Evolutionary conservation across 2,113 vertebrate genomes (phyloP), one percentile per base, ranked within the genome.

Genomic region (Nipponia nippon): DNA sequence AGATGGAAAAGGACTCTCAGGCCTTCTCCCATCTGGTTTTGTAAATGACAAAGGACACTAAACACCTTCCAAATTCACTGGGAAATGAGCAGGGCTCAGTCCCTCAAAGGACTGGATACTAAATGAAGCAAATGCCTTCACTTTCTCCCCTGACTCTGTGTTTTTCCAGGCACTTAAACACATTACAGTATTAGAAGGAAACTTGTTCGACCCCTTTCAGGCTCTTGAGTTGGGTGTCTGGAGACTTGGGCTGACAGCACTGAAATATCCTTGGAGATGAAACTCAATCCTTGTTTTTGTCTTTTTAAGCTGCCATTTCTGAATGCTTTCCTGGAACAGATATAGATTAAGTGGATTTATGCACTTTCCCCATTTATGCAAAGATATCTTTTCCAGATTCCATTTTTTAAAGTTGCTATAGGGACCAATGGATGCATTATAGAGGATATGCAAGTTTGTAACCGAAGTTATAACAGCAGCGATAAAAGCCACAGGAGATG

Each of bases 151-250:
- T 20, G 83, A 50, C 86, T 97, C 71, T 34, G 40, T 70, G 88
- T 80, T 97, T 97, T 97, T 96, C 90, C 96, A 95, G 94, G 73
- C 86, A 81, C 90, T 97, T 95, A 94, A 96, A 75, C 94, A 90
- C 79, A 86, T 97, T 93, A 97, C 42, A 16, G 72, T 93, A 95
- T 97, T 92, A 95, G 88, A 75, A 90, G 90, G 55, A 94, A 97
- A 93, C 92, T 94, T 97, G 97, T 95, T 95, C 5, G 11, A 95
- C 90, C 94, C 88, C 83, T 95, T 96, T 90, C 83, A 96, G 85
- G 80, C 92, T 94, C 83, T 89, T 92, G 92, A 95, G 62, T 44
- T 78, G 72, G 21, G 42, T 89, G 55, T 75, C 95, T 95, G 76
- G 96, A 97, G 96, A 83, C 83, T 76, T 65, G 59, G 76, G 63